A percentile compares a stretch with the other conserved stretches of the same genome.
Conservation (phyloP, 2,113 vertebrate genomes). For the Hemiprocne comata region DNA sequence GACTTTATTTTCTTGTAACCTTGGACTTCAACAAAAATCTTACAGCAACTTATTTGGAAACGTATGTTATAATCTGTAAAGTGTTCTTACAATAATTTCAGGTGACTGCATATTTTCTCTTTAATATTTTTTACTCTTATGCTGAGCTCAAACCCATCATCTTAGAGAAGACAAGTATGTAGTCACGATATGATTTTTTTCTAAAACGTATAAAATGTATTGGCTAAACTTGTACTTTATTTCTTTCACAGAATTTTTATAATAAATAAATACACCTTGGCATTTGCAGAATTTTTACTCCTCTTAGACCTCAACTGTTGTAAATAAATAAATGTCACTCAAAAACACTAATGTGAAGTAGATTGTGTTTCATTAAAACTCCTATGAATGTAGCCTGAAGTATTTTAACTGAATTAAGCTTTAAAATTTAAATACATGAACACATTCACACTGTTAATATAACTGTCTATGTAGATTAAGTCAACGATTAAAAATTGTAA, state of each 20-base stretch:
- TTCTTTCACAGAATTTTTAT: neutral
- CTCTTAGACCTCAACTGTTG: neutral
- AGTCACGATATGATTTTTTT: neutral
- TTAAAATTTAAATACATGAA: neutral
- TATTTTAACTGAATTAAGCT: neutral
- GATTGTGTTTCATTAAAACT: neutral
- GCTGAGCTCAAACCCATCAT: neutral
- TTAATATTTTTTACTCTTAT: neutral
- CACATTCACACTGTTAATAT: neutral
- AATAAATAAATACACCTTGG: neutral
- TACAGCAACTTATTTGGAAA: neutral
- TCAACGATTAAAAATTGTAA: neutral
- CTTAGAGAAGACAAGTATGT: neutral
- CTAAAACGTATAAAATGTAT: neutral
- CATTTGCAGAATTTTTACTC: neutral
- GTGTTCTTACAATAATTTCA: neutral
- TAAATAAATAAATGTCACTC: neutral
- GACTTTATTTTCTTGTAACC: conserved; percentile 64
- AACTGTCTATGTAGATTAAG: neutral
- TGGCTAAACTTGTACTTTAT: neutral
- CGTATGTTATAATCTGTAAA: neutral
- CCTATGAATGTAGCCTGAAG: neutral
- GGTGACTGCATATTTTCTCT: neutral
- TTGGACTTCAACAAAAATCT: conserved; percentile 44
- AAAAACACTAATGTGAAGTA: neutral